Conservation (phyloP, 1,140 invertebrate species). For the Batillaria attramentaria region DNA sequence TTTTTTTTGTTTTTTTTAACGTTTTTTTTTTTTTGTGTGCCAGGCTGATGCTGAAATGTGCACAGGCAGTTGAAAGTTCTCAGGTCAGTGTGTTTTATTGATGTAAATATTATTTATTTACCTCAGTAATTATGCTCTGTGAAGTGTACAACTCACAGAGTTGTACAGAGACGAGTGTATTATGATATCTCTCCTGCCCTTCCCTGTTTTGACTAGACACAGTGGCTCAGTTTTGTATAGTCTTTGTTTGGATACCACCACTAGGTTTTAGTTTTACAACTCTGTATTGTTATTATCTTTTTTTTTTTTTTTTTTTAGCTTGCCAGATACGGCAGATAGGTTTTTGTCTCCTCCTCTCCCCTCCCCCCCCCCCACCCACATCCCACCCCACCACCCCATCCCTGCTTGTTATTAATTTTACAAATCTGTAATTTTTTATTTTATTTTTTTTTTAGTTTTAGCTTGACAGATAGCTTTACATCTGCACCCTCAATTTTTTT, state of each 20-base stretch:
- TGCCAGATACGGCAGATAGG: too few species aligned
- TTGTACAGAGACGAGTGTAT: neutral
- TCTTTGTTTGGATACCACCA: neutral
- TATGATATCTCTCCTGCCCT: neutral
- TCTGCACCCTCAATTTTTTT: neutral
- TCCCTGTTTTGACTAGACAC: too few species aligned
- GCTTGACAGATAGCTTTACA: neutral
- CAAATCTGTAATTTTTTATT: neutral
- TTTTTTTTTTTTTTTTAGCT: too few species aligned
- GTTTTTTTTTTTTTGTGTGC: slow-evolving; percentile 19
- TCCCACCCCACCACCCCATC: too few species aligned
- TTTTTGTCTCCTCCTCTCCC: too few species aligned
- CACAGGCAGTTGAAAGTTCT: slow-evolving; percentile 43
- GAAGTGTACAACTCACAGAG: neutral
- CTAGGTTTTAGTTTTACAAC: neutral
- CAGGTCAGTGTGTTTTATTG: slow-evolving; percentile 40
- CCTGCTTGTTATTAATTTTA: too few species aligned
- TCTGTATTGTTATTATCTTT: neutral
- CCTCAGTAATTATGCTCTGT: neutral
- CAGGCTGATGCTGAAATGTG: slow-evolving; percentile 50
- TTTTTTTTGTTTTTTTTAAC: slow-evolving; percentile 24
- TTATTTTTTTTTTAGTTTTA: neutral
- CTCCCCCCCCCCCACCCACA: too few species aligned
- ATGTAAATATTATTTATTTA: neutral
- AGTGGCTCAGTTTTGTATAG: neutral